Percentiles rank a stretch among this genome's conserved stretches.
These are phyloP conservation scores for Hippoglossus hippoglossus DNA, from an alignment of 2,797 vertebrate genomes.

Conservation along the genomic window DNA sequence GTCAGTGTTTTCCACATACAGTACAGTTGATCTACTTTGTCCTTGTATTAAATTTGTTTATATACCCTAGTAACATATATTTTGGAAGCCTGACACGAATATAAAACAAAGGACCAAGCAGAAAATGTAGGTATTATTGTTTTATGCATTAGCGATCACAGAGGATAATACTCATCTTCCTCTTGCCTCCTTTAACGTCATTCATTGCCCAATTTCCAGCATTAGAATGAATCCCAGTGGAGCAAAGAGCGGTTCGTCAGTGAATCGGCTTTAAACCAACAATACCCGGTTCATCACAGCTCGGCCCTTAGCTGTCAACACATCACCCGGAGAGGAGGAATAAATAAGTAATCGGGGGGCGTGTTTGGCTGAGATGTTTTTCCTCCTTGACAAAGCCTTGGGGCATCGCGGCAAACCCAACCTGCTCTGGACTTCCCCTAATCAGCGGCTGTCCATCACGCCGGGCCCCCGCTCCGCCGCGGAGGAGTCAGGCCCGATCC, in stretches of 20 bases:
- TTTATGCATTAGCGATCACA: conserved; percentile 28
- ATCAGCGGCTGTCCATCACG: conserved; percentile 80
- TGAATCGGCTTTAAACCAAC: conserved; percentile 52
- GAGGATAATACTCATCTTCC: conserved; percentile 1
- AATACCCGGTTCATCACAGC: conserved; percentile 54
- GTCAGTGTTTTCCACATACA: background rate
- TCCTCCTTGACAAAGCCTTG: conserved; percentile 71
- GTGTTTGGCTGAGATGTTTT: conserved; percentile 66
- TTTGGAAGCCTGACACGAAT: background rate
- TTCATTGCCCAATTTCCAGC: conserved; percentile 52
- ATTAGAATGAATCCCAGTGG: conserved; percentile 34
- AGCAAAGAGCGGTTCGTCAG: conserved; percentile 26
- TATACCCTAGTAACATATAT: background rate
- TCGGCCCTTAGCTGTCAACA: conserved; percentile 61
- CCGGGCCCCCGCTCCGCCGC: conserved; percentile 36
- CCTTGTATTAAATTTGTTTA: too few relatives aligned
- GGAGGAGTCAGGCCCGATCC: conserved; percentile 39
- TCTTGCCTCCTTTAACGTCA: conserved; percentile 41
- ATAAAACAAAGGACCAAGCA: conserved; percentile 5
- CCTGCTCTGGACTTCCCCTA: conserved; percentile 72
- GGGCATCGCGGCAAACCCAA: conserved; percentile 61
- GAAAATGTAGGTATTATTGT: conserved; percentile 12
- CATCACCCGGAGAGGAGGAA: conserved; percentile 57
- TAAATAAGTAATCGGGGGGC: conserved; percentile 72
- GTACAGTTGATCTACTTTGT: background rate